Base-by-base conservation (phyloP, 2,888 invertebrate genomes). In the Melolontha melolontha region DNA sequence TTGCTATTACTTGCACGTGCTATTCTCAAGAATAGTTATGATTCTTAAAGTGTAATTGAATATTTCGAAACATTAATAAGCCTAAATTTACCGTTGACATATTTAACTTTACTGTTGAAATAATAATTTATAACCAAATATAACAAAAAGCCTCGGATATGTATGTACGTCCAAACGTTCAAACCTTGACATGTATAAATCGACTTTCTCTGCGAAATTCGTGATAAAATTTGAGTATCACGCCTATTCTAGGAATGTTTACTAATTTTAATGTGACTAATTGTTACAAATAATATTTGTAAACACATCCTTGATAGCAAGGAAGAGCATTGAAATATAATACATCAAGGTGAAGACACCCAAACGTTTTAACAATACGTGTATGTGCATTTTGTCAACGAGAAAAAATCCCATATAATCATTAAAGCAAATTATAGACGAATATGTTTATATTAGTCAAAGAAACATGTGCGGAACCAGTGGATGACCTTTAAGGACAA, bases 301-400 rank as follows among this genome's bases (percentile, higher is more conserved):
- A 42, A 59, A 47, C 11, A 59, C 14, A 47, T 42, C 59, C 59
- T 59, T 59, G 44, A 34, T 22, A 11, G 47, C 47, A 27, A 59
- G 59, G 59, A 59, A 59, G 59, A 59, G 44, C 59, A 44, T 59
- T 59, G 59, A 59, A 59, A 44, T 47, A 34, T 22, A 47, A 42
- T 17, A 17, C 42, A 14, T 17, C 51, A 51, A 51, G 51, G 51
- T 17, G 27, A 59, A 59, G 7, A 14, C 29, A 34, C 39, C 39
- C 54, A 54, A 54, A 39, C 14, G 6, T 12, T 44, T n/a, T 12
- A 44, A 44, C 11, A 44, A 29, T 51, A 17, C 51, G 7, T 12
- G 22, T 34, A 34, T 10, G 34, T 34, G 22, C 22, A 17, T 51
- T 51, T 51, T 6, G 22, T 51, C 29, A 29, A 16, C 1, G 16